Evolutionary conservation across 2,888 invertebrate genomes (phyloP).

Genomic region (Scrobipalpa costella): DNA sequence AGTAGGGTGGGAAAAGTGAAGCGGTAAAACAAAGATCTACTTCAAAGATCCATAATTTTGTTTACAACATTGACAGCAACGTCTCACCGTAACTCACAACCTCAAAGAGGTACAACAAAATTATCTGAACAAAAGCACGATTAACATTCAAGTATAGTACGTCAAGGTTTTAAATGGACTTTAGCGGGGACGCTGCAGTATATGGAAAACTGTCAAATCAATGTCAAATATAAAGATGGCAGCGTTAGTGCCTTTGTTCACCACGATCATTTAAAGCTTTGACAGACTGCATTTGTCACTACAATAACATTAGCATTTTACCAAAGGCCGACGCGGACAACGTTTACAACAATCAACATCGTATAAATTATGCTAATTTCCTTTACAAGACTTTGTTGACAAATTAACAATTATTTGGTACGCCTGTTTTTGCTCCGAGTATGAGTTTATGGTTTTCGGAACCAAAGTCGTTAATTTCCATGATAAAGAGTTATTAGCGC

Average conservation of each 20-base stretch:
- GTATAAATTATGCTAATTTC: conserved; percentile 49
- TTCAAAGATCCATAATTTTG: neutral
- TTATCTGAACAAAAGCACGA: conserved; percentile 40
- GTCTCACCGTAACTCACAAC: conserved; percentile 15
- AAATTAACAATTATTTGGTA: conserved; percentile 30
- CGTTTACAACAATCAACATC: conserved; percentile 41
- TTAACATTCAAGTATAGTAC: too few relatives aligned
- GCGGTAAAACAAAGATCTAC: too few relatives aligned
- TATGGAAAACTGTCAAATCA: too few relatives aligned
- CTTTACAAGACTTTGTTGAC: conserved; percentile 34
- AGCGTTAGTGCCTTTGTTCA: too few relatives aligned
- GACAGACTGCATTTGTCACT: conserved; percentile 47
- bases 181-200: too few relatives aligned
- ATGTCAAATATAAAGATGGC: too few relatives aligned
- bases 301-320: conserved; percentile 36
- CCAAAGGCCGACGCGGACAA: conserved; percentile 25
- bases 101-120: conserved; percentile 35
- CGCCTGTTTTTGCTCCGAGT: conserved; percentile 6
- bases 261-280: too few relatives aligned
- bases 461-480: conserved; percentile 11
- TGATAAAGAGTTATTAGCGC: conserved; percentile 23
- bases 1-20: too few relatives aligned
- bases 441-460: conserved; percentile 21
- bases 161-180: too few relatives aligned
- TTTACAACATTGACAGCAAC: neutral